A percentile compares a stretch with the other conserved stretches of the same genome.
Evolutionary conservation across 2,113 vertebrate species (phyloP).

Genomic region (Platichthys flesus): DNA sequence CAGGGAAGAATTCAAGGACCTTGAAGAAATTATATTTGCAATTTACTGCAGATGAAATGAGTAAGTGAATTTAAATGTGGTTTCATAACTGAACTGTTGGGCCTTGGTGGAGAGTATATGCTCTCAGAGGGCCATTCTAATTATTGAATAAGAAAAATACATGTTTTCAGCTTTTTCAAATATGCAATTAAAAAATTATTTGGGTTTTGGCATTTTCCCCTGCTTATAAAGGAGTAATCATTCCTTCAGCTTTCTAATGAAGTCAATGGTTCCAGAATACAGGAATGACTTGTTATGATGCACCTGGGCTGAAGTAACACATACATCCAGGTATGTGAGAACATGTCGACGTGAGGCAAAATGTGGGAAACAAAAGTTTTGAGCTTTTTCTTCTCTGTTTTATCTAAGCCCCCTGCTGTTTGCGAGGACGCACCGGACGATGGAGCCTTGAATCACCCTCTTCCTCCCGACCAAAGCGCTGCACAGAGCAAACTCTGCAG

Average conservation of each 20-base stretch:
- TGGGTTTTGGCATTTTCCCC: background rate
- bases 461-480: constrained; percentile 26
- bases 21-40: too few species aligned
- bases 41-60: too few species aligned
- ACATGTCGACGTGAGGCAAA: too few species aligned
- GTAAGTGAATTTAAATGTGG: too few species aligned
- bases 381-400: too few species aligned
- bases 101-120: too few species aligned
- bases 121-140: too few species aligned
- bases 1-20: too few species aligned
- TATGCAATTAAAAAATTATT: background rate
- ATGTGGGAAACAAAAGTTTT: too few species aligned
- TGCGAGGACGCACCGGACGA: too few species aligned
- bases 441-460: constrained; percentile 26
- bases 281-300: background rate
- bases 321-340: too few species aligned
- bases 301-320: background rate
- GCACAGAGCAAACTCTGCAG: constrained; percentile 17
- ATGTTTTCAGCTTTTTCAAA: background rate
- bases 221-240: background rate
- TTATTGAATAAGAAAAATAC: background rate
- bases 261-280: background rate
- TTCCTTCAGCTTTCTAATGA: background rate
- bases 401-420: background rate
- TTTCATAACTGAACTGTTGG: too few species aligned